Evolutionary conservation across 2,113 vertebrate species (phyloP), one percentile per base, ranked within the genome.

Genomic region (Epinephelus lanceolatus): DNA sequence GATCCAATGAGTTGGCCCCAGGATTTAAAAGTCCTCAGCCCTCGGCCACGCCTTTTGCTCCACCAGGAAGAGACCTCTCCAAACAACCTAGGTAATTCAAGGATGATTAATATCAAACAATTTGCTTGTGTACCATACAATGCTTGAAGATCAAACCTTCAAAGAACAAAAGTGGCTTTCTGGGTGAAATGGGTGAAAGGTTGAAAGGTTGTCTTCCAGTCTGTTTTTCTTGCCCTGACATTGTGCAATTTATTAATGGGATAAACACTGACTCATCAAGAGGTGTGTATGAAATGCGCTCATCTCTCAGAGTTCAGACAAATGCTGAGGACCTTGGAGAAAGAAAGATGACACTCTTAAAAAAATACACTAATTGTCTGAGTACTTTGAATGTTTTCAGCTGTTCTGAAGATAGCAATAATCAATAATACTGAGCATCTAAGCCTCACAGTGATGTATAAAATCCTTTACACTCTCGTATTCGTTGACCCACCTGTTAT

Each of bases 401-500:
- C 33, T 18, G 37, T 9, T 73, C 10, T 49, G 7, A 71, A 19
- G 23, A 47, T n/a, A 6, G 1, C 45, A 52, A 21, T 23, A 2
- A 71, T 19, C 30, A 17, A 55, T 15, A 74, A 25, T 3, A 23
- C 45, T 33, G 3, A 51, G 27, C 6, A 53, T 45, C 21, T 47
- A 49, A n/a, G 4, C 23, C 14, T 42, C 70, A 61, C 13, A 53
- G 14, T 21, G n/a, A 49, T 21, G 19, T 21, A 60, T 55, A 23
- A 3, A 61, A 12, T 49, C 2, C 17, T 17, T 27, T 60, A n/a
- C 33, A 8, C 9, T 15, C 3, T 70, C 18, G 25, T 47, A 47
- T 60, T n/a, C 63, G 47, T 78, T 49, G 27, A 6, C 23, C 45
- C 59, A 52, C 42, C 18, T 59, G 19, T 66, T 71, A 61, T 47